phyloP scores from a whole-genome alignment of 2,113 vertebrate genomes.

The Aleadryas rufinucha region DNA sequence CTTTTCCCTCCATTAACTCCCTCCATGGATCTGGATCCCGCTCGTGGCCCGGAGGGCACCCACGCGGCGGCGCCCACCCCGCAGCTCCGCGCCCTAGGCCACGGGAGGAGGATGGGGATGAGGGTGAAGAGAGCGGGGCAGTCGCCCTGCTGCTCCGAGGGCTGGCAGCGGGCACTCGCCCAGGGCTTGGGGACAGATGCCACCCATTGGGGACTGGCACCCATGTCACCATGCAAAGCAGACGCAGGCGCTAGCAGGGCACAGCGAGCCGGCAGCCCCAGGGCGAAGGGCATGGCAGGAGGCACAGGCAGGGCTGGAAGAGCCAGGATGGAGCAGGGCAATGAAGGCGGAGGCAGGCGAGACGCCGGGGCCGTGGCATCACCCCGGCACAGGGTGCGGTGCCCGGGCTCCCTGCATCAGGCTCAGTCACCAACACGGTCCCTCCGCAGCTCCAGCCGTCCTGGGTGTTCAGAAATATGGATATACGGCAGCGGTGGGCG shows the following conservation, averaged over 20 bases:
- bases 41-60: background rate
- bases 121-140: fast-evolving
- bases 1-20: conserved; percentile 28
- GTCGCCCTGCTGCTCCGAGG: background rate
- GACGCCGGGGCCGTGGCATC: background rate
- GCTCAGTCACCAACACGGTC: background rate
- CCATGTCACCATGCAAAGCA: background rate
- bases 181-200: background rate
- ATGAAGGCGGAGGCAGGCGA: background rate
- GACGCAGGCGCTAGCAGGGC: background rate
- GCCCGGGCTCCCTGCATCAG: fast-evolving
- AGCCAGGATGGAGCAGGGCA: background rate
- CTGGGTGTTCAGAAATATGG: background rate
- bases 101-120: background rate
- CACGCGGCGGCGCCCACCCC: fast-evolving
- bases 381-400: background rate
- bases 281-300: conserved; percentile 8
- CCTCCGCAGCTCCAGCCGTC: fast-evolving
- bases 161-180: fast-evolving
- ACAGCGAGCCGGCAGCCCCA: fast-evolving
- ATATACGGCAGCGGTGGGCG: fast-evolving
- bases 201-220: background rate
- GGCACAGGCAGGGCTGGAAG: background rate
- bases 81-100: fast-evolving
- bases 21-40: background rate